Conservation (phyloP, 2,888 invertebrate genomes). For the Epistrophella euchroma region DNA sequence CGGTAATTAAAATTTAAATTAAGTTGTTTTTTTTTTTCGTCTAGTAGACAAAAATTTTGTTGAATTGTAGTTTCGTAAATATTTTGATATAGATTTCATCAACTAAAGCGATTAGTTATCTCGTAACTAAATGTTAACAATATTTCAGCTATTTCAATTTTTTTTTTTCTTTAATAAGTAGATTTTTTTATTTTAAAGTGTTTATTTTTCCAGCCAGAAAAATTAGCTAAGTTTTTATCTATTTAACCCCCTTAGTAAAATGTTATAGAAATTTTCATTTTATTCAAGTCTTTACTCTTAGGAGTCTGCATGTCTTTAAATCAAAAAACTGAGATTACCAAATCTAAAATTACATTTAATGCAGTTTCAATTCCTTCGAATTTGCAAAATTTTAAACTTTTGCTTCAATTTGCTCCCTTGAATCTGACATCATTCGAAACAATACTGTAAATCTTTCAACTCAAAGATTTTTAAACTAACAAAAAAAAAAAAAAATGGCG, state of each 20-base stretch:
- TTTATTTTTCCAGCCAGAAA: neutral
- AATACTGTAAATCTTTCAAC: too few relatives aligned
- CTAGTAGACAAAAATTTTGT: neutral
- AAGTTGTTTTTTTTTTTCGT: neutral
- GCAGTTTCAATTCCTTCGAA: too few relatives aligned
- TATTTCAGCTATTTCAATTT: neutral
- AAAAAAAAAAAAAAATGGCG: neutral
- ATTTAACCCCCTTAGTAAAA: too few relatives aligned
- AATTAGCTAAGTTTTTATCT: neutral
- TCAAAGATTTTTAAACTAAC: too few relatives aligned
- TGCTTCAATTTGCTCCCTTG: too few relatives aligned
- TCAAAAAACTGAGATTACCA: too few relatives aligned
- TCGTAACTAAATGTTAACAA: conserved; percentile 1
- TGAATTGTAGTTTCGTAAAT: conserved; percentile 5
- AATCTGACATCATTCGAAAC: too few relatives aligned
- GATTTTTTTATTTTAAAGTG: neutral
- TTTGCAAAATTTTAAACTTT: too few relatives aligned
- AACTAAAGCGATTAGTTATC: conserved; percentile 8
- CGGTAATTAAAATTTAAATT: conserved; percentile 84
- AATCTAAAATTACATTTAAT: too few relatives aligned
- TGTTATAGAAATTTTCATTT: neutral
- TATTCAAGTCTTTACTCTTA: neutral
- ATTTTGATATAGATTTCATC: conserved; percentile 13
- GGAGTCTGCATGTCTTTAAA: neutral
- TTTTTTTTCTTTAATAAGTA: neutral